phyloP scores from a whole-genome alignment of 2,888 invertebrate genomes.

The Plebejus anna region DNA sequence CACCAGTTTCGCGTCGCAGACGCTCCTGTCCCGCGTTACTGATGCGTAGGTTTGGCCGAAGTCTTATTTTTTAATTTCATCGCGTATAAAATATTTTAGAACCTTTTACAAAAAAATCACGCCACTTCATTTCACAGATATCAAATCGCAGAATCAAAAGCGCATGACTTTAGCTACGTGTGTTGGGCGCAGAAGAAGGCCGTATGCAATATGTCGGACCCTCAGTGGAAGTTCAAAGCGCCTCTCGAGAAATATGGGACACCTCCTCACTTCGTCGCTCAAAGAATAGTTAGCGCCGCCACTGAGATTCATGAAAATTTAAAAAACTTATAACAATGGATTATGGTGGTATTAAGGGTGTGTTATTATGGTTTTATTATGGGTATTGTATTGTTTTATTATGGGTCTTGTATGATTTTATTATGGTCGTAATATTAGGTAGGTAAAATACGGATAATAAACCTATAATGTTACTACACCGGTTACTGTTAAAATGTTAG shows the following conservation, averaged over 20 bases:
- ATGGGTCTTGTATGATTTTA: too few relatives aligned
- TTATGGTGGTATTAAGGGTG: background rate
- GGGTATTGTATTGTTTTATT: too few relatives aligned
- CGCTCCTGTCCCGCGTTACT: too few relatives aligned
- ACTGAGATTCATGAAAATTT: constrained; percentile 35
- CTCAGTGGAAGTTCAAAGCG: constrained; percentile 52
- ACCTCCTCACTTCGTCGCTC: constrained; percentile 50
- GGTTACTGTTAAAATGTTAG: too few relatives aligned
- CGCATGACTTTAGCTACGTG: constrained; percentile 41
- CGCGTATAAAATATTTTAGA: background rate
- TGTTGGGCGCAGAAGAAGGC: constrained; percentile 50
- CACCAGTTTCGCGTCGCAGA: too few relatives aligned
- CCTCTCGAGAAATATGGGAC: constrained; percentile 50
- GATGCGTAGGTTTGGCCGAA: too few relatives aligned
- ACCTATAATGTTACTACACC: too few relatives aligned
- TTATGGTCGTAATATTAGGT: too few relatives aligned
- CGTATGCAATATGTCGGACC: constrained; percentile 46
- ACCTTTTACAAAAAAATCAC: background rate
- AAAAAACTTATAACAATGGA: background rate
- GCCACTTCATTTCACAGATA: constrained; percentile 45
- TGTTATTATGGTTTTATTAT: too few relatives aligned
- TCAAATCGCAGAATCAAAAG: constrained; percentile 47
- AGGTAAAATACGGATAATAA: too few relatives aligned
- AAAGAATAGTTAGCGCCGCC: constrained; percentile 48
- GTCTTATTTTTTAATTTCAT: too few relatives aligned